Evolutionary conservation across 92 coral and sea anemone genomes (phyloP), one percentile per base, ranked within the genome.

Genomic region (Porites rus): DNA sequence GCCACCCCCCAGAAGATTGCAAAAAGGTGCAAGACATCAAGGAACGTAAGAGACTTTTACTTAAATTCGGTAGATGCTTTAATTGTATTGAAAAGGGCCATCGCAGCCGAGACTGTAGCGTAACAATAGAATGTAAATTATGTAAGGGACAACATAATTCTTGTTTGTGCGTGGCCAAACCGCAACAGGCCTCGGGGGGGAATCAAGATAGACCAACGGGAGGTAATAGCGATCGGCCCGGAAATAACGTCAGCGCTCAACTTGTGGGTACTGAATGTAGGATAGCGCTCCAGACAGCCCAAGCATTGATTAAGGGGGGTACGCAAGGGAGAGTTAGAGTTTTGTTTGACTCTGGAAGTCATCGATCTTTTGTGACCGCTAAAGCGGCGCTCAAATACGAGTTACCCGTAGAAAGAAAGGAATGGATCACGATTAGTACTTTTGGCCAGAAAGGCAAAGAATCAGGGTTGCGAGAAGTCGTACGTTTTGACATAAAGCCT

Each of bases 291-390:
- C 28, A 25, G 28, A 25, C 28, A 25, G 28, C 28, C 54, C 78
- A 81, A 74, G 91, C 87, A 8, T 8, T 79, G 7, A 43, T 84
- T 89, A 22, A 22, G 24, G 24, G 24, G 24, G 24, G 24, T 22
- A 22, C 24, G 24, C 24, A 22, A 22, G 24, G 24, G 24, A 22
- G 24, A 22, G 24, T 22, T 22, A 22, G 24, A 22, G 24, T 22
- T 22, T 22, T 22, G 24, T 22, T 84, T 77, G 89, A 77, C 78
- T 75, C 89, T 16, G 92, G 92, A 46, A 89, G 92, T 86, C 92
- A 89, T 7, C 56, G 78, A 56, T 77, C 90, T 53, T 89, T 85
- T 65, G n/a, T 89, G 21, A 77, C 92, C 8, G 60, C 79, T 9
- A 84, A 24, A 56, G 81, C 81, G 19, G 78, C 64, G 10, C 25